A percentile compares a stretch with the other conserved stretches of the same genome.
phyloP scores from a whole-genome alignment of 1,140 invertebrate species.

The Diabrotica undecimpunctata region DNA sequence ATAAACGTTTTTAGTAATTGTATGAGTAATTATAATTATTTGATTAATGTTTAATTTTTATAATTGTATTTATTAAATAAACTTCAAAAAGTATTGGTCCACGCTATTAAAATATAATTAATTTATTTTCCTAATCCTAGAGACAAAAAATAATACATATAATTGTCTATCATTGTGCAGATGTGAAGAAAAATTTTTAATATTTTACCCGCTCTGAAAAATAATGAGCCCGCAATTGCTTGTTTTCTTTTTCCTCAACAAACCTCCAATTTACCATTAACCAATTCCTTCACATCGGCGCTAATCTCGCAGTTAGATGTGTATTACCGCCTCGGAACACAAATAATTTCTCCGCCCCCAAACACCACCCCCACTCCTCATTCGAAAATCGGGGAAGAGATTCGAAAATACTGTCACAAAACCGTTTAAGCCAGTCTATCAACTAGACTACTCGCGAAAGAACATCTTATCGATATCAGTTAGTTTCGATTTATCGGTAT shows the following conservation, averaged over 20 bases:
- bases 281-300: conserved; percentile 14
- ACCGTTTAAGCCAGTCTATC: conserved; percentile 26
- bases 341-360: conserved; percentile 19
- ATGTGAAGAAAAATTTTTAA: too few species aligned
- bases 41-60: too few species aligned
- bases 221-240: not conserved
- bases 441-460: not conserved
- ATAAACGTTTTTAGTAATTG: too few species aligned
- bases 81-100: too few species aligned
- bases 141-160: too few species aligned
- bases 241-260: conserved; percentile 7
- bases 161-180: too few species aligned
- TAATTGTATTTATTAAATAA: too few species aligned
- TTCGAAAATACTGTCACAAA: conserved; percentile 21
- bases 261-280: conserved; percentile 17
- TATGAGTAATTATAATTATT: too few species aligned
- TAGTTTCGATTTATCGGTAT: too few species aligned
- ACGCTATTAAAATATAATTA: too few species aligned
- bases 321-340: conserved; percentile 23
- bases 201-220: not conserved
- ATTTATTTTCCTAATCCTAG: too few species aligned
- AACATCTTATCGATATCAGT: not conserved
- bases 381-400: conserved; percentile 34
- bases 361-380: conserved; percentile 27
- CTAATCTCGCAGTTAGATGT: conserved; percentile 25